A percentile compares a stretch with the other conserved stretches of the same genome.
phyloP scores from a whole-genome alignment of 2,113 vertebrate genomes.

The Vireo altiloquus region DNA sequence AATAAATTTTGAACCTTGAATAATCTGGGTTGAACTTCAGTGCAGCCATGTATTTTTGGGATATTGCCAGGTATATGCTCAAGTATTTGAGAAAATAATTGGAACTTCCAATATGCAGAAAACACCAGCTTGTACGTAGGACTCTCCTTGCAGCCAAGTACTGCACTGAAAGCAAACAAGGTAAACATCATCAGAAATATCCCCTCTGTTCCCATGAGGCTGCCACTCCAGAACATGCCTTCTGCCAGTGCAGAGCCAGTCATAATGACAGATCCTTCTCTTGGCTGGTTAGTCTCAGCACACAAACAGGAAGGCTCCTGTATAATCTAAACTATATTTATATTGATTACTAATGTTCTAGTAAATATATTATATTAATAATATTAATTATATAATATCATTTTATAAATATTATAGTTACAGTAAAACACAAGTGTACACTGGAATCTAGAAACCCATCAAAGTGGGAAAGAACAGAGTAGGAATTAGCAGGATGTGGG shows the following conservation, averaged over 20 bases:
- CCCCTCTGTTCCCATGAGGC: rapidly evolving
- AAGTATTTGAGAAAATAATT: not conserved
- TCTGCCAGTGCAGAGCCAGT: not conserved
- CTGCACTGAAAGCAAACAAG: not conserved
- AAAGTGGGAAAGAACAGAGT: not conserved
- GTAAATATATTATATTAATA: not conserved
- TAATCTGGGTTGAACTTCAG: not conserved
- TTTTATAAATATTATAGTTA: not conserved
- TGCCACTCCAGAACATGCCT: not conserved
- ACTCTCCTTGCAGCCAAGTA: not conserved
- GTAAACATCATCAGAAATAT: not conserved
- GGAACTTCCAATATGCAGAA: not conserved
- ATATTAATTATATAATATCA: not conserved
- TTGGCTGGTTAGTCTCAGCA: not conserved
- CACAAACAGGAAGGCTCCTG: not conserved
- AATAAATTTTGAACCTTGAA: not conserved
- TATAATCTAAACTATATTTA: not conserved
- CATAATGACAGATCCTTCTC: not conserved
- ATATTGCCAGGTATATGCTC: not conserved
- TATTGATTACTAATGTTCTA: not conserved
- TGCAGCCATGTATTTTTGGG: not conserved
- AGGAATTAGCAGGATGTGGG: not conserved
- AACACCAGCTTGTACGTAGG: not conserved
- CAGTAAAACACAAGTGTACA: too few relatives aligned
- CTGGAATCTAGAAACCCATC: not conserved